Evolutionary conservation across 2,113 vertebrate genomes (phyloP).

Genomic region (Serinus canaria): DNA sequence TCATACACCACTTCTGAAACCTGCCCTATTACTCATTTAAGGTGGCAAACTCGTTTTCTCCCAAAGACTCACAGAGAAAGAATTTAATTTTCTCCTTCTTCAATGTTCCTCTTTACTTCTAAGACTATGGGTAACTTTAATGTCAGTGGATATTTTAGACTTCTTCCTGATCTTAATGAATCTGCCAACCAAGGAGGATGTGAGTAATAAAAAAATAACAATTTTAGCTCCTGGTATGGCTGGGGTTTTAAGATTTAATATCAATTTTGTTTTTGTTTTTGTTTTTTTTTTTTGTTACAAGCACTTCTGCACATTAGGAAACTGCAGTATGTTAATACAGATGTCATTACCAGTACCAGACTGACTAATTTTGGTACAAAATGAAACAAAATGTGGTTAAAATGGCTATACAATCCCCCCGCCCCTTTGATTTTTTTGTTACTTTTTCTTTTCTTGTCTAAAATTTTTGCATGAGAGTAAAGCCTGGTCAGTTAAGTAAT

Average conservation of each 20-base stretch:
- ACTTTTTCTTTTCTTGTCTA: neutral
- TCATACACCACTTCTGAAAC: constrained; percentile 13
- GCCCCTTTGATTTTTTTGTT: neutral
- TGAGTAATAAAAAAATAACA: neutral
- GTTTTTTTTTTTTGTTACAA: neutral
- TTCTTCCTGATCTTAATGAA: constrained; percentile 23
- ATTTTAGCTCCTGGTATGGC: neutral
- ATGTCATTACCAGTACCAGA: neutral
- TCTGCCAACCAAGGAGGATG: neutral
- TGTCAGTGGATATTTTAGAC: neutral
- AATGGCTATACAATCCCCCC: neutral
- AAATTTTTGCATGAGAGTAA: neutral
- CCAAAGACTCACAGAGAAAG: neutral
- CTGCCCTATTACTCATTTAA: constrained; percentile 3
- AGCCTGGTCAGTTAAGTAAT: constrained; percentile 24
- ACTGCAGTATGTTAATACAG: constrained; percentile 11
- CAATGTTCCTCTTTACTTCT: constrained; percentile 9
- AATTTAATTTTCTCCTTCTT: neutral
- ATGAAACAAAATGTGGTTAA: constrained; percentile 29
- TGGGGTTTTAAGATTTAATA: neutral
- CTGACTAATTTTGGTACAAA: constrained; percentile 29
- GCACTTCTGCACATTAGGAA: constrained; percentile 7
- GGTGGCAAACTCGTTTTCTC: neutral
- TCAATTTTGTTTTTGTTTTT: neutral
- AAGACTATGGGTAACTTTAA: neutral